Percentiles rank a stretch among this genome's conserved stretches.
These are phyloP conservation scores for Apotomis turbidana DNA, from an alignment of 2,888 invertebrate genomes.

Conservation along the genomic window DNA sequence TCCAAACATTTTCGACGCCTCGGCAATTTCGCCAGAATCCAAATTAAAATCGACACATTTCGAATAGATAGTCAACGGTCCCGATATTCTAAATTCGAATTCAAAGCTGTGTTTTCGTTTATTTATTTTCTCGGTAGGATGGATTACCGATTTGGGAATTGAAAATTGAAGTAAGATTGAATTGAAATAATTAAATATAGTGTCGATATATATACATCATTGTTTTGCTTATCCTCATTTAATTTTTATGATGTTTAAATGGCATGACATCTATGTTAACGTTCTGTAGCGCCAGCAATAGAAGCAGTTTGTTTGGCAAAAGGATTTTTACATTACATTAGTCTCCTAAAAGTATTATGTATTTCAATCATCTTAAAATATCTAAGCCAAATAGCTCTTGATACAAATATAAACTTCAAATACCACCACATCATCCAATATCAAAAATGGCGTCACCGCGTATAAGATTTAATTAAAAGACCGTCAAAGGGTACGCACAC, in stretches of 20 bases:
- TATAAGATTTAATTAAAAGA: slow-evolving; percentile 35
- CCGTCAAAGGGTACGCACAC: slow-evolving; percentile 31
- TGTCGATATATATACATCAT: neutral
- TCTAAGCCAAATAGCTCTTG: too few relatives aligned
- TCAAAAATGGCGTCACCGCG: slow-evolving; percentile 21
- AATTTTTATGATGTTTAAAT: neutral
- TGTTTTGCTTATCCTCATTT: neutral
- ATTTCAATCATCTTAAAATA: too few relatives aligned
- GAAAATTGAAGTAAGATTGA: slow-evolving; percentile 5
- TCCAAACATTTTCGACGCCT: slow-evolving; percentile 28
- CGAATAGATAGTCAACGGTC: slow-evolving; percentile 17
- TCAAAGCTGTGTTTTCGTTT: slow-evolving; percentile 7
- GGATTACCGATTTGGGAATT: neutral
- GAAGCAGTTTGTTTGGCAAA: too few relatives aligned
- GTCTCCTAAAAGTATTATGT: too few relatives aligned
- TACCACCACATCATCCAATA: neutral
- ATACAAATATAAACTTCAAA: neutral
- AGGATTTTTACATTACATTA: too few relatives aligned
- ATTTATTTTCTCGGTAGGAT: slow-evolving; percentile 8
- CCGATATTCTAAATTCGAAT: slow-evolving; percentile 20
- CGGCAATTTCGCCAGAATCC: slow-evolving; percentile 26
- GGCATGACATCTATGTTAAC: too few relatives aligned
- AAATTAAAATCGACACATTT: slow-evolving; percentile 24
- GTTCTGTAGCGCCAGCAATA: too few relatives aligned
- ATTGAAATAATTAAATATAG: slow-evolving; percentile 5